A percentile compares a stretch with the other conserved stretches of the same genome.
These are phyloP conservation scores for Triops cancriformis DNA, from an alignment of 1,140 invertebrate species.

Conservation along the genomic window DNA sequence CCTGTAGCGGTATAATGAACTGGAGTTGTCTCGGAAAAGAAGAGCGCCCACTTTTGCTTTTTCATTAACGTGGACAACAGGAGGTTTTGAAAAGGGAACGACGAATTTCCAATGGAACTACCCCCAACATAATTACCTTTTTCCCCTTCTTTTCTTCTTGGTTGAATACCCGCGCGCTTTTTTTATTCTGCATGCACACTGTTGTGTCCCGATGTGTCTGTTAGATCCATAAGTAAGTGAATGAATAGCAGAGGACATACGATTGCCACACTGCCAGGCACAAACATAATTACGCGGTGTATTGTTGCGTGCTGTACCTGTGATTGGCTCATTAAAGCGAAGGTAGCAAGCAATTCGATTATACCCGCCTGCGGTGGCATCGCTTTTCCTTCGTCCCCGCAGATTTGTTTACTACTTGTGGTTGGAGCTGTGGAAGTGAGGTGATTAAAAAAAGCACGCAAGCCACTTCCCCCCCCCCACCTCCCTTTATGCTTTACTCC, in stretches of 20 bases:
- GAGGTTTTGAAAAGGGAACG: neutral
- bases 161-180: neutral
- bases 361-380: neutral
- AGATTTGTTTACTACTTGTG: conserved; percentile 2
- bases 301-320: conserved; percentile 6
- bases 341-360: neutral
- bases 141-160: neutral
- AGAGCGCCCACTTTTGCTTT: neutral
- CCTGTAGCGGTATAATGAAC: neutral
- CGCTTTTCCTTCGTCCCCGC: neutral
- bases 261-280: neutral
- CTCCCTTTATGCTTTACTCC: neutral
- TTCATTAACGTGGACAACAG: neutral
- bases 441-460: conserved; percentile 11
- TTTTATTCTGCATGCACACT: neutral
- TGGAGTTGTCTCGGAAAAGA: neutral
- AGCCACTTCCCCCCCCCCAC: neutral
- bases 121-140: neutral
- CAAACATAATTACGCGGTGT: neutral
- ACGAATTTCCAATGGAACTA: neutral
- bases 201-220: neutral
- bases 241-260: neutral
- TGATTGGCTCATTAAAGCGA: neutral
- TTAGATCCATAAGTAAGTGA: conserved; percentile 14
- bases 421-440: neutral